Evolutionary conservation across 2,113 vertebrate genomes (phyloP).

Genomic region (Cebus imitator): DNA sequence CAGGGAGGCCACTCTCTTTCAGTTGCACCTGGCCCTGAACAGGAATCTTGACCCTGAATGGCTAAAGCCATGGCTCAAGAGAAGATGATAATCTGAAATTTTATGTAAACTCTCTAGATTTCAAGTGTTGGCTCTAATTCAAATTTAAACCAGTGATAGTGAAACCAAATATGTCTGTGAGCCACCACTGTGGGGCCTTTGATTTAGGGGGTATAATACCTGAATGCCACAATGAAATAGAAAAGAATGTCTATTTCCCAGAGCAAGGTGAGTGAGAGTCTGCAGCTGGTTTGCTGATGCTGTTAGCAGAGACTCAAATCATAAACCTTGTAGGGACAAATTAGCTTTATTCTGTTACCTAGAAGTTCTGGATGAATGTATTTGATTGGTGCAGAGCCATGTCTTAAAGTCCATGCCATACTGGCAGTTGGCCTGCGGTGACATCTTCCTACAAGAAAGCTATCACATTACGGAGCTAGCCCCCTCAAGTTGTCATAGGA

Average conservation of each 20-base stretch:
- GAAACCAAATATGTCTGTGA: background rate
- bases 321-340: conserved; percentile 4
- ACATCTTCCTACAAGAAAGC: conserved; percentile 5
- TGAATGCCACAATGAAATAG: background rate
- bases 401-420: background rate
- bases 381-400: background rate
- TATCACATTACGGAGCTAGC: background rate
- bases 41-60: background rate
- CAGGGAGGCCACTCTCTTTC: background rate
- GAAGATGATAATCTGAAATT: background rate
- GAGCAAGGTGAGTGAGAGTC: background rate
- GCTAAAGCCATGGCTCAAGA: background rate
- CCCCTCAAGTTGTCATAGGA: background rate
- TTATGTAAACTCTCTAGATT: background rate
- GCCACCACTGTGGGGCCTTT: background rate
- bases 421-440: background rate
- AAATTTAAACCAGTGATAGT: background rate
- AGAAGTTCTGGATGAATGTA: background rate
- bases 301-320: background rate
- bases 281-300: background rate
- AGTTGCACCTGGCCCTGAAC: background rate
- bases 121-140: background rate
- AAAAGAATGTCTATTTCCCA: background rate
- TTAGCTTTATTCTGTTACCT: background rate
- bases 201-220: background rate